Evolutionary conservation across 2,113 vertebrate species (phyloP).

Genomic region (Nothobranchius kuhntae): DNA sequence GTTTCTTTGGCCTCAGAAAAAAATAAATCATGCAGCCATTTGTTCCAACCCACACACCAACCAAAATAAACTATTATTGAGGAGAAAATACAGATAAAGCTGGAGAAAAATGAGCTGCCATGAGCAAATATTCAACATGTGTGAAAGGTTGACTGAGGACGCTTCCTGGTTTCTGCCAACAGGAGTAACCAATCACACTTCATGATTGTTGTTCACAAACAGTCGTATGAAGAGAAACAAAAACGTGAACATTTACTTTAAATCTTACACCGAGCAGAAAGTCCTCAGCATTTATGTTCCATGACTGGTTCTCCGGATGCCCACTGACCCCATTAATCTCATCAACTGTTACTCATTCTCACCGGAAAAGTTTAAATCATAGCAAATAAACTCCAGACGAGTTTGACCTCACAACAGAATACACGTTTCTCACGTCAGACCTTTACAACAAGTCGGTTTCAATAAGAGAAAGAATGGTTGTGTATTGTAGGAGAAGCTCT

Average conservation of each 20-base stretch:
- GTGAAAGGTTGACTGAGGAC: background rate
- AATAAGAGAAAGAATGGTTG: no score
- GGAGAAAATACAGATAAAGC: background rate
- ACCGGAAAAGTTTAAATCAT: no score
- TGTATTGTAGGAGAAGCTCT: no score
- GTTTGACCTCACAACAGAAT: no score
- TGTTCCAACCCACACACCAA: conserved; percentile 20
- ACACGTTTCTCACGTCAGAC: no score
- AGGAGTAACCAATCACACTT: background rate
- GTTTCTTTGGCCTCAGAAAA: conserved; percentile 4
- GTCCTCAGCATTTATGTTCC: no score
- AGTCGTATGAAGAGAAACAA: background rate
- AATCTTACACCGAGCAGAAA: no score
- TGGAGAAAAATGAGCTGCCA: background rate
- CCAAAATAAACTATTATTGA: conserved; percentile 20
- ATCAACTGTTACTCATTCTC: no score
- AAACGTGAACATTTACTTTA: background rate
- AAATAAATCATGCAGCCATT: conserved; percentile 4
- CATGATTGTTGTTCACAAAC: background rate
- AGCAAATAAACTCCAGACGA: no score
- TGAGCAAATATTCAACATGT: background rate
- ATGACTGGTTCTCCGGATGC: no score
- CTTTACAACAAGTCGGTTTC: no score
- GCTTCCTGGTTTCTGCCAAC: background rate
- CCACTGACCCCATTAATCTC: no score